A percentile compares a stretch with the other conserved stretches of the same genome.
Evolutionary conservation across 2,888 invertebrate genomes (phyloP).

Genomic region (Plusia festucae): DNA sequence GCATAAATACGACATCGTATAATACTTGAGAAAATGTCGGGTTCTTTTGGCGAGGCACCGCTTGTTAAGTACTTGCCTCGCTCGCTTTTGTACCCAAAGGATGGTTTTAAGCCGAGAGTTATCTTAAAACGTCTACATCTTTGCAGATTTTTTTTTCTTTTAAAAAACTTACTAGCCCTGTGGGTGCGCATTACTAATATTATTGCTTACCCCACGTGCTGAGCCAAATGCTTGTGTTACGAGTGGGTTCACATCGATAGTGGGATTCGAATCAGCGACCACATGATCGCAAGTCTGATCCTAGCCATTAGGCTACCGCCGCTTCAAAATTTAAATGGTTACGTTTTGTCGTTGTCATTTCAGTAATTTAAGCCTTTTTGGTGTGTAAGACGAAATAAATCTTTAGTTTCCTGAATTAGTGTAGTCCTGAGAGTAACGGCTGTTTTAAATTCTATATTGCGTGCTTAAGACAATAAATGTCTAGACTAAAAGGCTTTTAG

Average conservation of each 20-base stretch:
- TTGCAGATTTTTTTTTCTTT: background rate
- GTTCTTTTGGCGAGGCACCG: constrained; percentile 1
- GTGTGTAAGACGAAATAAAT: background rate
- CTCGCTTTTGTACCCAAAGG: constrained; percentile 2
- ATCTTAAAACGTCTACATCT: background rate
- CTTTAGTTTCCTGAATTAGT: constrained; percentile 4
- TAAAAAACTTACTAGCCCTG: too few species aligned
- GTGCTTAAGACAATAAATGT: background rate
- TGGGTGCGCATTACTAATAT: too few species aligned
- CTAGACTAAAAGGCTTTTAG: background rate
- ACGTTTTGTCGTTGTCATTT: background rate
- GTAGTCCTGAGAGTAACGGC: background rate
- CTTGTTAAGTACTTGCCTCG: background rate
- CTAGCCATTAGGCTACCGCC: too few species aligned
- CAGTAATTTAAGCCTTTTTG: background rate
- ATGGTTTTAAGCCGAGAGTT: constrained; percentile 4
- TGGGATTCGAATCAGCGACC: too few species aligned
- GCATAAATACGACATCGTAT: background rate
- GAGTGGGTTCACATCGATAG: too few species aligned
- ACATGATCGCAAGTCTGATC: too few species aligned
- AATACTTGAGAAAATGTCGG: background rate
- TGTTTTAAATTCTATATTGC: background rate
- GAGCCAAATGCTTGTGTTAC: too few species aligned
- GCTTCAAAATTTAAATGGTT: too few species aligned
- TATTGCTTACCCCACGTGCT: too few species aligned